Percentiles rank a stretch among this genome's conserved stretches.
Evolutionary conservation across 1,140 invertebrate species (phyloP).

Genomic region (Drosophila simulans): DNA sequence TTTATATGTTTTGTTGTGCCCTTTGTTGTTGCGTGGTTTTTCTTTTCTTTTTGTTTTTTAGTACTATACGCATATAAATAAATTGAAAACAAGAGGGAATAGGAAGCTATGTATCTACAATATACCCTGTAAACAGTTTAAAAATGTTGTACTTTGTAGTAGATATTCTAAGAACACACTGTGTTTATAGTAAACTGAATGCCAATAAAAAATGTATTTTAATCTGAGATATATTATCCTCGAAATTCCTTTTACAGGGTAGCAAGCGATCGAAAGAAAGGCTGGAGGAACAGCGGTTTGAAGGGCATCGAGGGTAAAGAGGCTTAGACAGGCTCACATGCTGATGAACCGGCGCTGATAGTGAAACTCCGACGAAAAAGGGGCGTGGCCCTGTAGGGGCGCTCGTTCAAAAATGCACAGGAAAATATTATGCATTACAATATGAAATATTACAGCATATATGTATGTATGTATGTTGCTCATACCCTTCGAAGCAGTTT

Average conservation of each 20-base stretch:
- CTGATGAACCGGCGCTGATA: conserved; percentile 64
- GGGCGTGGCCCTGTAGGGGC: conserved; percentile 9
- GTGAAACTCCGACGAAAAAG: conserved; percentile 16
- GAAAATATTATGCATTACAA: background rate
- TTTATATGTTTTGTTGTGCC: conserved; percentile 33
- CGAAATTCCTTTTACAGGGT: background rate
- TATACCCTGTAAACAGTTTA: background rate
- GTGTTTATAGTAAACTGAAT: too few species aligned
- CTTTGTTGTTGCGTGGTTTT: conserved; percentile 24
- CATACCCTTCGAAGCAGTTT: too few species aligned
- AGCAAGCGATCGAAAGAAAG: background rate
- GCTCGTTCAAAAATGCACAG: conserved; percentile 3
- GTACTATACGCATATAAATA: conserved; percentile 43
- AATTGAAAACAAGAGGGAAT: conserved; percentile 37
- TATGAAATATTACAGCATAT: too few species aligned
- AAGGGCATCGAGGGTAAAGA: conserved; percentile 12
- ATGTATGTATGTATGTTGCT: too few species aligned
- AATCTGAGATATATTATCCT: background rate
- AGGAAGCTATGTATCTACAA: background rate
- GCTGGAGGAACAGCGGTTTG: background rate
- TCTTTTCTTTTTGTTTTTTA: conserved; percentile 17
- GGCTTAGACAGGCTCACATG: conserved; percentile 43
- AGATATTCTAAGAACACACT: too few species aligned
- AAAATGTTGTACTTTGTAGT: background rate
- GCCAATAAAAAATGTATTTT: background rate